phyloP scores from a whole-genome alignment of 2,888 invertebrate genomes.

The Uropetala carovei region DNA sequence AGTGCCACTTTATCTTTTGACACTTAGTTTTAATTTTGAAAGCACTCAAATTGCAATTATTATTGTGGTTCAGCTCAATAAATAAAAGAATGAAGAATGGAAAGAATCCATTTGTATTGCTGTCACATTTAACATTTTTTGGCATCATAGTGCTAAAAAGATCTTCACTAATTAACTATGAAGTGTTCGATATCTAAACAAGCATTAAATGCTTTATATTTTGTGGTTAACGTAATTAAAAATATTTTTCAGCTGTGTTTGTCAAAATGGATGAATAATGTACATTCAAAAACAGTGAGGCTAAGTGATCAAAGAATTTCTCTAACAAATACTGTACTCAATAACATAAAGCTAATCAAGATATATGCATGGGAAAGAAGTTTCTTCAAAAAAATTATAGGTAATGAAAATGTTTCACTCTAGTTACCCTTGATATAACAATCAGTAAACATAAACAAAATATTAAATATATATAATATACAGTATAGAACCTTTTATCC shows the following conservation, averaged over 20 bases:
- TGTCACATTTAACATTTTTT: background rate
- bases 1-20: slow-evolving; percentile 69
- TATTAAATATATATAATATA: too few species aligned
- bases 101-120: background rate
- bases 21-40: slow-evolving; percentile 67
- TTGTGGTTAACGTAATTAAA: too few species aligned
- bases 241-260: slow-evolving; percentile 70
- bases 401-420: slow-evolving; percentile 67
- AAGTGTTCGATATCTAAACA: too few species aligned
- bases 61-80: background rate
- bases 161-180: too few species aligned
- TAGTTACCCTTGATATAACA: too few species aligned
- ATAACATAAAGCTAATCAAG: slow-evolving; percentile 77
- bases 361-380: slow-evolving; percentile 79
- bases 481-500: too few species aligned
- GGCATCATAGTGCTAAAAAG: too few species aligned
- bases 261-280: slow-evolving; percentile 71
- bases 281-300: slow-evolving; percentile 71
- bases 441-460: too few species aligned
- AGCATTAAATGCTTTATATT: too few species aligned
- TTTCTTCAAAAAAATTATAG: slow-evolving; percentile 74
- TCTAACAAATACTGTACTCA: slow-evolving; percentile 77
- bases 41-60: background rate
- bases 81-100: background rate
- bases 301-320: slow-evolving; percentile 73